A percentile compares a stretch with the other conserved stretches of the same genome.
Conservation (phyloP, 64 coral and sea anemone species). For the Pocillopora verrucosa region DNA sequence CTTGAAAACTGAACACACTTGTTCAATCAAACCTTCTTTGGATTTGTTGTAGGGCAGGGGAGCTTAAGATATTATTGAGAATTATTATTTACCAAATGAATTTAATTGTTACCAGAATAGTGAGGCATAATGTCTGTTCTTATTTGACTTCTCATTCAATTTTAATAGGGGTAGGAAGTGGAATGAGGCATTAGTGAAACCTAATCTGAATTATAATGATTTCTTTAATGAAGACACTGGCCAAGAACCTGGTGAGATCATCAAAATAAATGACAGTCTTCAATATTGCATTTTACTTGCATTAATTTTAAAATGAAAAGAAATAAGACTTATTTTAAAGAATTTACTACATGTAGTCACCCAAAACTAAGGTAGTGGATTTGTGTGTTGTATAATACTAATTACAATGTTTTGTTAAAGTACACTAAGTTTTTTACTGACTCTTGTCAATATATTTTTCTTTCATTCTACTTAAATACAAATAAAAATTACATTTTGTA, state of each 20-base stretch:
- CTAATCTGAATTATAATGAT: conserved; percentile 83
- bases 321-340: too few relatives aligned
- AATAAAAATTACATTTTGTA: too few relatives aligned
- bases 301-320: too few relatives aligned
- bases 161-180: conserved; percentile 68
- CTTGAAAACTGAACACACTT: not conserved
- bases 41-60: too few relatives aligned
- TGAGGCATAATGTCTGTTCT: not conserved
- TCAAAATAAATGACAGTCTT: too few relatives aligned
- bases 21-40: too few relatives aligned
- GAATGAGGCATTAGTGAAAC: conserved; percentile 86
- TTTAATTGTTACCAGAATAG: not conserved
- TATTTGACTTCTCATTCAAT: not conserved
- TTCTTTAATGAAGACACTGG: conserved; percentile 74
- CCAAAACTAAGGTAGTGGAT: not conserved
- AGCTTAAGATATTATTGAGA: too few relatives aligned
- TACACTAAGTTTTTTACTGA: not conserved
- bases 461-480: too few relatives aligned
- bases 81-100: too few relatives aligned
- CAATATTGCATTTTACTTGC: too few relatives aligned
- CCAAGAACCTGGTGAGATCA: conserved; percentile 58
- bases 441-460: not conserved
- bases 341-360: too few relatives aligned
- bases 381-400: not conserved
- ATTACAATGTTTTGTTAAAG: too few relatives aligned